A percentile compares a stretch with the other conserved stretches of the same genome.
Conservation (phyloP, 1,140 invertebrate species). For the Apocrypta bakeri region DNA sequence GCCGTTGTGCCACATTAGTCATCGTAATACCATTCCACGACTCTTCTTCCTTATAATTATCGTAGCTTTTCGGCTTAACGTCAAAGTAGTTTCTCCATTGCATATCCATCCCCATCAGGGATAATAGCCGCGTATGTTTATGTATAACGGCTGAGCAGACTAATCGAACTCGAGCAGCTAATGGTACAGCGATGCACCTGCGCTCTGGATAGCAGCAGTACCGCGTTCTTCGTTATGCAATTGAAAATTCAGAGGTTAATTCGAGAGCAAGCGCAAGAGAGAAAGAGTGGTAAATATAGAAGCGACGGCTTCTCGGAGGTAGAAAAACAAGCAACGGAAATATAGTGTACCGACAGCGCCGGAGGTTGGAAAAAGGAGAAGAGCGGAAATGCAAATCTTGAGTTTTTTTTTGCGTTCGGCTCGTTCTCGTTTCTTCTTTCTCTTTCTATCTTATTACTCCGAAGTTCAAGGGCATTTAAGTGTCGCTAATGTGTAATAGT, state of each 20-base stretch:
- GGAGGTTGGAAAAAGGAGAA: not conserved
- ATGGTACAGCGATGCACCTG: not conserved
- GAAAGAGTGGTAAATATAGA: conserved; percentile 6
- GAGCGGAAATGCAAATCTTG: conserved; percentile 34
- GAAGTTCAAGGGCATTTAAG: not conserved
- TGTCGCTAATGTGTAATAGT: not conserved
- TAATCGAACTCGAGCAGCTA: not conserved
- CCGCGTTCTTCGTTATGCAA: not conserved
- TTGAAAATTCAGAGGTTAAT: conserved; percentile 15
- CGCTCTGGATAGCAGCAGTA: not conserved
- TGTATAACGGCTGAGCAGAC: not conserved
- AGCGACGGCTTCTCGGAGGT: not conserved
- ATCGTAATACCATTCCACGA: not conserved
- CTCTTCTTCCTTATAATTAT: not conserved
- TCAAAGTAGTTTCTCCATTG: too few species aligned
- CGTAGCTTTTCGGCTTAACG: not conserved
- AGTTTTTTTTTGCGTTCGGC: not conserved
- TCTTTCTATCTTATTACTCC: too few species aligned
- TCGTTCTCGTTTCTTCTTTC: not conserved
- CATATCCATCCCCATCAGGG: not conserved
- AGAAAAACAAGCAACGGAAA: not conserved
- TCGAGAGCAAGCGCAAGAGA: too few species aligned
- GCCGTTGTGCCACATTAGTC: not conserved
- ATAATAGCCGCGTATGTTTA: not conserved
- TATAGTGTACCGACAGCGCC: not conserved